Percentiles rank a stretch among this genome's conserved stretches.
phyloP scores from a whole-genome alignment of 2,113 vertebrate species.

The Bothrops jararaca region DNA sequence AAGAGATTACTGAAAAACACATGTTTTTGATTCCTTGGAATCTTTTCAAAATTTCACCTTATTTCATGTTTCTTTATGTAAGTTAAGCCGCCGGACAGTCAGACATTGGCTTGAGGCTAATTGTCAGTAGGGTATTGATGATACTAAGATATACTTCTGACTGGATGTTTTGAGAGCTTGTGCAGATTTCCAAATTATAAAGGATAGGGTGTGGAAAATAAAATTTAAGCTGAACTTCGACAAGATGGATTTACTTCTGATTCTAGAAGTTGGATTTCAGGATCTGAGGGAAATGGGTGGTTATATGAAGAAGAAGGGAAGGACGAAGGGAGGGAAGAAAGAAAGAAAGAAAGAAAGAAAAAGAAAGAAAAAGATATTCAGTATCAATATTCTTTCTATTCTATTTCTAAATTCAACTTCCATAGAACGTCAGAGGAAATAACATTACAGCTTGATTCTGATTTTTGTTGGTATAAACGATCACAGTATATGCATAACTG shows the following conservation, averaged over 20 bases:
- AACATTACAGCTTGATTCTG: not conserved
- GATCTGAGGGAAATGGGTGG: not conserved
- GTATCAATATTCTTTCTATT: not conserved
- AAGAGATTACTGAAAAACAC: not conserved
- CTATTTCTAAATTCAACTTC: not conserved
- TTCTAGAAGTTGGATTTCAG: not conserved
- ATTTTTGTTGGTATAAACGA: not conserved
- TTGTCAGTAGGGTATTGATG: not conserved
- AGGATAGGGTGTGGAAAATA: not conserved
- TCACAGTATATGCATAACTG: not conserved
- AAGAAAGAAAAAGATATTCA: not conserved
- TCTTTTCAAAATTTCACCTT: not conserved
- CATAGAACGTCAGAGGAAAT: not conserved
- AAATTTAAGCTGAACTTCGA: not conserved
- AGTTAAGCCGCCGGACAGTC: not conserved
- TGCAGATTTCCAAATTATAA: not conserved
- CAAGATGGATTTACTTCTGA: not conserved
- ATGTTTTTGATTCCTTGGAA: not conserved
- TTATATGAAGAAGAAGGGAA: not conserved
- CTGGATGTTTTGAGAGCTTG: not conserved
- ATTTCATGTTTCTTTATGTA: not conserved
- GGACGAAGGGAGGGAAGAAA: not conserved
- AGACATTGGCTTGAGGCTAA: not conserved
- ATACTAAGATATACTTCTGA: not conserved
- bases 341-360: not conserved